phyloP scores from a whole-genome alignment of 2,113 vertebrate species.

The Xiphophorus maculatus region DNA sequence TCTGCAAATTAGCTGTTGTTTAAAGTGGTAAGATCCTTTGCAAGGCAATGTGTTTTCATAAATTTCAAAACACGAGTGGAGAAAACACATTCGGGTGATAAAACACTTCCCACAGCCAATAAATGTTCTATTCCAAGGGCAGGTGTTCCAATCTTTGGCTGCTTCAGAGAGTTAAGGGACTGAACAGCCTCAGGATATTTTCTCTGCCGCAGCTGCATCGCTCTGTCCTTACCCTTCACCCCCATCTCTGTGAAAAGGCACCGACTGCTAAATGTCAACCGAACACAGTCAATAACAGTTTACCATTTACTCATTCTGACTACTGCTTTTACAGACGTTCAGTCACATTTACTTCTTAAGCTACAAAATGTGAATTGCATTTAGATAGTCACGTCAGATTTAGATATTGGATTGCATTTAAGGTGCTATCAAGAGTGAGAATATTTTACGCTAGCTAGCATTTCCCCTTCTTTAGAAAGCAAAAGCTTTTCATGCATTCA shows the following conservation, averaged over 20 bases:
- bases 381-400: neutral
- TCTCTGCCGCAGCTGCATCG: conserved; percentile 19
- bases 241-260: conserved; percentile 27
- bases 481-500: conserved; percentile 3
- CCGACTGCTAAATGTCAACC: conserved; percentile 52
- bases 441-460: neutral
- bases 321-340: conserved; percentile 12
- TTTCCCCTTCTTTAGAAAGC: conserved; percentile 14
- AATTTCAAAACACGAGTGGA: conserved; percentile 18
- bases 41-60: conserved; percentile 5
- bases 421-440: conserved; percentile 16
- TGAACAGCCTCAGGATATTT: conserved; percentile 49
- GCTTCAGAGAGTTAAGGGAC: conserved; percentile 47
- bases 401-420: neutral
- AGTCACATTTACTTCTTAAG: conserved; percentile 5
- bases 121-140: conserved; percentile 33
- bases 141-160: conserved; percentile 44
- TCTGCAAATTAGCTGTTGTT: neutral
- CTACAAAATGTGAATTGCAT: conserved; percentile 9
- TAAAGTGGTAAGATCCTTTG: conserved; percentile 3
- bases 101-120: conserved; percentile 33
- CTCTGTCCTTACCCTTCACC: conserved; percentile 15
- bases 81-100: conserved; percentile 10
- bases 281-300: conserved; percentile 14
- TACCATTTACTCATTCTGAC: conserved; percentile 18